Evolutionary conservation across 2,113 vertebrate species (phyloP).

Genomic region (Odocoileus virginianus): DNA sequence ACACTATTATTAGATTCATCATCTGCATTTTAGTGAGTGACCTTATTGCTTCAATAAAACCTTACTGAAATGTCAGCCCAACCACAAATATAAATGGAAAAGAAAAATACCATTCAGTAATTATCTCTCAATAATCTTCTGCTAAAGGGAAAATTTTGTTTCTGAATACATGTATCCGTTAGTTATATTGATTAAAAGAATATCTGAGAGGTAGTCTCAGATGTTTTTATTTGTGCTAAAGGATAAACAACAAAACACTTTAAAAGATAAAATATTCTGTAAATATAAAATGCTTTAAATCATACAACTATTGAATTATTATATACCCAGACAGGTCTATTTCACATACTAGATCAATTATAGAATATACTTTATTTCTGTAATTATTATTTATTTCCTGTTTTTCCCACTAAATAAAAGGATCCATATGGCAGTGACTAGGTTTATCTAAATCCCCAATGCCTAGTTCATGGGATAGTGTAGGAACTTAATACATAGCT

Average conservation of each 20-base stretch:
- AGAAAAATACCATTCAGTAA: neutral
- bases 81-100: constrained; percentile 14
- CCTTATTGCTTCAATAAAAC: constrained; percentile 42
- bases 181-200: neutral
- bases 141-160: neutral
- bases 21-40: constrained; percentile 4
- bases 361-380: neutral
- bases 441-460: neutral
- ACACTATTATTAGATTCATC: neutral
- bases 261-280: neutral
- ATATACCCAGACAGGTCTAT: neutral
- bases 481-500: neutral
- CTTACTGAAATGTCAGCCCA: neutral
- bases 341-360: neutral
- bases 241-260: neutral
- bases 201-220: neutral
- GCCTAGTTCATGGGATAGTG: neutral
- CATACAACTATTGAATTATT: neutral
- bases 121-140: neutral
- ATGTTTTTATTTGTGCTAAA: constrained; percentile 11
- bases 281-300: neutral
- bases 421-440: neutral
- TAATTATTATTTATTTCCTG: neutral
- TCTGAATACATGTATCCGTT: neutral
- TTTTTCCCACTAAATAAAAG: neutral